These are phyloP conservation scores for Axinella damicornis DNA, from an alignment of 37 sponge, comb jelly and placozoan species.

Conservation along the genomic window DNA sequence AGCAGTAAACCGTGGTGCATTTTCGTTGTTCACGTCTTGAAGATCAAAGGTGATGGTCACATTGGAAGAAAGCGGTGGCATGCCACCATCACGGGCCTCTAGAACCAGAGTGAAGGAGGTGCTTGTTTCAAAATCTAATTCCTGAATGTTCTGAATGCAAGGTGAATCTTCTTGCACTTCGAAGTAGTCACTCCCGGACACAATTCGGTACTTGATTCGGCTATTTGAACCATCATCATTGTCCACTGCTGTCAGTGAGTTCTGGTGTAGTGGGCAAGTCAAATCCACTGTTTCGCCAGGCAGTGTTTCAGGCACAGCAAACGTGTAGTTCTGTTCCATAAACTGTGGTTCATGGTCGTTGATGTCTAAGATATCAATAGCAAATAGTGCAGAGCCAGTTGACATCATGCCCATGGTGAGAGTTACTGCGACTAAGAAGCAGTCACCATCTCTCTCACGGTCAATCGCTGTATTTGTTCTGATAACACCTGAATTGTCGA, in stretches of 20 bases:
- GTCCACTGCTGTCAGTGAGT: neutral
- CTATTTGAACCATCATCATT: neutral
- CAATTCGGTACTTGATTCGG: neutral
- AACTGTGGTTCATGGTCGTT: constrained; percentile 39
- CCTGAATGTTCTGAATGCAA: neutral
- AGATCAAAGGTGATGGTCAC: constrained; percentile 12
- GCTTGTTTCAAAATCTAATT: constrained; percentile 10
- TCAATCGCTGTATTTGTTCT: neutral
- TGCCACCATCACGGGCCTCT: constrained; percentile 24
- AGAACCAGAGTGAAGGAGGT: neutral
- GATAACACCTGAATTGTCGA: neutral
- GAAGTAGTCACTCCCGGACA: neutral
- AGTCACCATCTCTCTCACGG: too few relatives aligned
- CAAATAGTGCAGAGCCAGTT: neutral
- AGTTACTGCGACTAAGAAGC: too few relatives aligned
- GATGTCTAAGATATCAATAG: neutral
- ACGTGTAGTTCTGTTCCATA: neutral
- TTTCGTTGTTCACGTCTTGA: constrained; percentile 25
- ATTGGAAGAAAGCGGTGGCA: neutral
- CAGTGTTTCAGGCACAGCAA: neutral
- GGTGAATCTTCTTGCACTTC: neutral
- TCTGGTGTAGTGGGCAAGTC: neutral
- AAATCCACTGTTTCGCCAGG: neutral
- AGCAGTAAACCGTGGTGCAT: constrained; percentile 7
- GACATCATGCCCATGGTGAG: too few relatives aligned